These are phyloP conservation scores for Cepaea nemoralis DNA, from an alignment of 1,140 invertebrate genomes.

Conservation along the genomic window DNA sequence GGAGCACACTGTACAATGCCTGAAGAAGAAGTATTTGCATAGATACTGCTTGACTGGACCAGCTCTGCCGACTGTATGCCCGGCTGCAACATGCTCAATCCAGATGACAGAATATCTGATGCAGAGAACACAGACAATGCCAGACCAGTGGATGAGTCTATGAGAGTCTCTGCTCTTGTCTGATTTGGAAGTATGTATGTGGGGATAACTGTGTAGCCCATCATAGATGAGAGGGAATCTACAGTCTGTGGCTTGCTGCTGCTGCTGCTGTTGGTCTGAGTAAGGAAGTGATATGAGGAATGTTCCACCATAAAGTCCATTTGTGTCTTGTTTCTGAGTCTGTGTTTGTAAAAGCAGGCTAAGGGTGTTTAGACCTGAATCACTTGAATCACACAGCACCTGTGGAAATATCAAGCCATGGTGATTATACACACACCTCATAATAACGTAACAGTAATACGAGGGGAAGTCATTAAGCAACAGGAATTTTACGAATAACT, in stretches of 20 bases:
- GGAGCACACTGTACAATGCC: background rate
- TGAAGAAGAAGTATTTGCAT: background rate
- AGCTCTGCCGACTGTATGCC: background rate
- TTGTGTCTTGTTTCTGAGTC: conserved; percentile 6
- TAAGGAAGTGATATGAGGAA: background rate
- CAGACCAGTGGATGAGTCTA: background rate
- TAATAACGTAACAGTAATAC: too few species aligned
- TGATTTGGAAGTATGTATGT: background rate
- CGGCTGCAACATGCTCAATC: background rate
- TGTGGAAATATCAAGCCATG: background rate
- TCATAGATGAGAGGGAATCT: background rate
- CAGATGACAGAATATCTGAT: background rate
- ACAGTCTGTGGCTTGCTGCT: background rate
- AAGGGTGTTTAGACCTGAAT: background rate
- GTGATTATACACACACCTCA: too few species aligned
- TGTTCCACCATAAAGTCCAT: background rate
- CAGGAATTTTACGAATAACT: too few species aligned
- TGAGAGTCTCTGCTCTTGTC: background rate
- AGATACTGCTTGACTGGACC: background rate
- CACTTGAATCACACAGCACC: background rate
- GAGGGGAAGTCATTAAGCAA: too few species aligned
- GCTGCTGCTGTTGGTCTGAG: background rate
- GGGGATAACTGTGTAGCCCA: background rate
- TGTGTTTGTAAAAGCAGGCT: background rate
- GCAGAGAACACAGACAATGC: background rate